phyloP scores from a whole-genome alignment of 2,888 invertebrate species.

The Brachynemurus nebulosus region DNA sequence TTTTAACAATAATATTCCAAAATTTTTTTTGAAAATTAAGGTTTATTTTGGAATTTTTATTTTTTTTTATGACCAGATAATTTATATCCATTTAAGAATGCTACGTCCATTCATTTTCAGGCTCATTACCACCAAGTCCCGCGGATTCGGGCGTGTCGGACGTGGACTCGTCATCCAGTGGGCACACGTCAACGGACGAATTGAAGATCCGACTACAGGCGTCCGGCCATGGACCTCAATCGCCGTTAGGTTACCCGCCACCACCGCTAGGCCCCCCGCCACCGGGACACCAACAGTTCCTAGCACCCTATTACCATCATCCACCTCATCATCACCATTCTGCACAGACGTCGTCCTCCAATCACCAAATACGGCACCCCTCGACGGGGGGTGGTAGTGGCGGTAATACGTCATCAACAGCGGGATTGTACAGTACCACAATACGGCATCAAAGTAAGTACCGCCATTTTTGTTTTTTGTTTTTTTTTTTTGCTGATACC shows the following conservation, averaged over 20 bases:
- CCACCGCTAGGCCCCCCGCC: conserved; percentile 31
- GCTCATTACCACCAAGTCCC: conserved; percentile 92
- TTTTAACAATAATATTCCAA: no score
- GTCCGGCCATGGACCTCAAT: conserved; percentile 28
- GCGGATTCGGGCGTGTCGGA: conserved; percentile 96
- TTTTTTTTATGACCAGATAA: background rate
- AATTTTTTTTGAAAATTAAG: no score
- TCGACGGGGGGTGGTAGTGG: conserved; percentile 13
- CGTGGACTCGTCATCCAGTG: conserved; percentile 72
- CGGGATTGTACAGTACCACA: conserved; percentile 12
- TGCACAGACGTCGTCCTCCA: conserved; percentile 14
- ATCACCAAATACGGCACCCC: conserved; percentile 12
- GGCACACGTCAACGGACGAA: conserved; percentile 63
- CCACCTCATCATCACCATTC: conserved; percentile 23
- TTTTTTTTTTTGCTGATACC: no score
- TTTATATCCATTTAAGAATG: conserved; percentile 4
- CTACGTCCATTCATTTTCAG: conserved; percentile 34
- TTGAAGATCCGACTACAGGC: conserved; percentile 71
- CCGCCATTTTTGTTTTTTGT: background rate
- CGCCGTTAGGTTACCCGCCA: conserved; percentile 29
- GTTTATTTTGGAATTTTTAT: background rate
- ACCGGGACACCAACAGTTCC: conserved; percentile 36
- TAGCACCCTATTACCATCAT: conserved; percentile 54
- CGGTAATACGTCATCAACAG: conserved; percentile 17
- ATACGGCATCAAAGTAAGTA: conserved; percentile 27